Conservation (phyloP, 2,888 invertebrate species). For the Choreutis nemorana region DNA sequence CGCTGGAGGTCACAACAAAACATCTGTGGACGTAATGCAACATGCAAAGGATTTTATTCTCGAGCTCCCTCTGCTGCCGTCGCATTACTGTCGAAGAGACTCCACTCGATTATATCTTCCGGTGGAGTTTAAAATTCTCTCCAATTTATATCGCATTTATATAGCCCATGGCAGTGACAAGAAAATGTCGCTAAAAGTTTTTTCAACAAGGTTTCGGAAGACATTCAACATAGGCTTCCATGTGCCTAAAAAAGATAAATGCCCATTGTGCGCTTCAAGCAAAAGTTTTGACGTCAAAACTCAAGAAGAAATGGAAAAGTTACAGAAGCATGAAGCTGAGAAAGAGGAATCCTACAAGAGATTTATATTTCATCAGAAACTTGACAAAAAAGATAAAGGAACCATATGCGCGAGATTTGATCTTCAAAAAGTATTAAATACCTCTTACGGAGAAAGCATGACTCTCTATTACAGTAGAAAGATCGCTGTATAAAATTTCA, state of each 20-base stretch:
- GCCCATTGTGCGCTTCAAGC: conserved; percentile 1
- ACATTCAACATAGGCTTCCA: conserved; percentile 6
- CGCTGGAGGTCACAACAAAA: too few species aligned
- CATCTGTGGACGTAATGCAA: too few species aligned
- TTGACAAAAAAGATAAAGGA: conserved; percentile 5
- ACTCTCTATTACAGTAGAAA: conserved; percentile 13
- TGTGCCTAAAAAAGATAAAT: conserved; percentile 4
- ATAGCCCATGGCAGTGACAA: conserved; percentile 2
- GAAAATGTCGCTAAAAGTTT: too few species aligned
- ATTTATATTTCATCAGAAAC: conserved; percentile 3
- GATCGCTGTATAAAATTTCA: conserved; percentile 12
- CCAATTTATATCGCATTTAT: conserved; percentile 2
- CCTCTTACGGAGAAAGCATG: conserved; percentile 11
- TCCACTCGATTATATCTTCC: conserved; percentile 4
- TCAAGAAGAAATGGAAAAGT: conserved; percentile 2
- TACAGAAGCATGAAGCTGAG: conserved; percentile 4
- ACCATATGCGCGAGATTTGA: conserved; percentile 3
- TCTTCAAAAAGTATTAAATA: conserved; percentile 11
- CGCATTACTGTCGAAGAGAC: conserved; percentile 8
- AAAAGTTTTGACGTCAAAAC: not conserved
- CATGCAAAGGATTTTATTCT: not conserved
- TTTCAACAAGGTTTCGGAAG: too few species aligned
- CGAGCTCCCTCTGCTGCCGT: conserved; percentile 5
- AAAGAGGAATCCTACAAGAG: conserved; percentile 5
- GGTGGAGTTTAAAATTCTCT: conserved; percentile 3